Base-by-base conservation (phyloP, 2,888 invertebrate genomes). In the Leptarthrus brevirostris region DNA sequence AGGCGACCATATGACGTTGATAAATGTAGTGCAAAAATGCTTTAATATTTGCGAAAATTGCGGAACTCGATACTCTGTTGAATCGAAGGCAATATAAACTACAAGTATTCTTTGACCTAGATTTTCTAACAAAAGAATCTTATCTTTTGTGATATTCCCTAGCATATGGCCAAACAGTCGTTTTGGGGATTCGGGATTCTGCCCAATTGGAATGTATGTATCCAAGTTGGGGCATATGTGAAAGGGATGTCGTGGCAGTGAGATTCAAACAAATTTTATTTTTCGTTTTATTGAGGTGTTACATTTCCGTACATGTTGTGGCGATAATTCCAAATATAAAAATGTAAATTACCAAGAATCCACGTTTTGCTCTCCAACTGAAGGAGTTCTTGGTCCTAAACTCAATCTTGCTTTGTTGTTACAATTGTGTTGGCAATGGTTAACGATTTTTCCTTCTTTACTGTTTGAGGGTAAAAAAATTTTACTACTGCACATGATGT, bases 261-360 rank as follows among this genome's bases (percentile, higher is more conserved):
- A 49, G 49, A 69, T 69, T 69, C 52, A 69, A 61, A 40, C 30
- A 52, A 52, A 52, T 69, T 52, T 52, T 52, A 52, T 69, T 69
- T 52, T 52, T 52, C 69, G 1, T 69, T 69, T 69, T 69, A 69
- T 69, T 16, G 52, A 69, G 30, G 52, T 69, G 30, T 34, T 52
- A 69, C 69, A 69, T 18, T 52, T 49, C 34, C 22, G 20, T 49
- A 34, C 30, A 26, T 30, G 52, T 24, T 30, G 52, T 44, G 30
- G 69, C 52, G 69, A 69, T 69, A 69, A 69, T 69, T 69, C 52
- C 34, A 49, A 69, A 24, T 52, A 52, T 52, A 52, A 34, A 54
- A 52, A 69, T 69, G 69, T 34, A 69, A 69, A 69, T 69, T 52
- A 34, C 22, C 16, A 20, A 22, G 69, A 69, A 34, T 12, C 34